Base-by-base conservation (phyloP, 2,113 vertebrate species). In the Clarias batrachus region DNA sequence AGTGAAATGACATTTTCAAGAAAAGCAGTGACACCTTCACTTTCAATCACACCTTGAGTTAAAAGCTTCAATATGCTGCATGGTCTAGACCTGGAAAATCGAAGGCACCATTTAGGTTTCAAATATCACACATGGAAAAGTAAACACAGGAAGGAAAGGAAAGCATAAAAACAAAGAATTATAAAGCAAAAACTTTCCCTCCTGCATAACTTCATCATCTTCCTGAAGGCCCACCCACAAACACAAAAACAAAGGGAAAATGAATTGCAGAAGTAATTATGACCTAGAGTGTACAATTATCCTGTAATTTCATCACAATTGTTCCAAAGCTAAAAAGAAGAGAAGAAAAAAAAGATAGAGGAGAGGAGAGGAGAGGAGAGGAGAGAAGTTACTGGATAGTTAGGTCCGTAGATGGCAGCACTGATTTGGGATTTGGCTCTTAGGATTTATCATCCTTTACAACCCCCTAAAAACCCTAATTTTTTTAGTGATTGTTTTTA, bases 401-500 rank as follows among this genome's bases (percentile, higher is more conserved):
- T 88, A 84, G 90, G 87, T 95, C 95, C 95, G 94, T 92, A 92
- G 94, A 92, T 94, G 95, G 95, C 96, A 96, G 95, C 94, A 95
- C 92, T 89, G 91, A 85, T 81, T 90, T 91, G 88, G 91, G 91
- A 91, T 93, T 89, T 84, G 89, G 87, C 74, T 76, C 37, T 33
- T 76, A 56, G 57, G 62, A 87, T 90, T 84, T 82, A 80, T 11
- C 30, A 70, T 76, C 27, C 48, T 81, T 25, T 77, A 85, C 12
- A 82, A 79, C 78, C 57, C n/a, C 16, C 12, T 60, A 60, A 11
- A 33, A 59, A 9, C 30, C 30, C 30, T 33, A 33, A 33, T 33
- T 33, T 33, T 79, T 57, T 79, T 17, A n/a, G 8, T 21, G 9
- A 2, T 25, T 41, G 19, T 23, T 48, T 6, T 54, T 16, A 56